Base-by-base conservation (phyloP, 2,797 vertebrate species). In the Sarcoramphus papa region DNA sequence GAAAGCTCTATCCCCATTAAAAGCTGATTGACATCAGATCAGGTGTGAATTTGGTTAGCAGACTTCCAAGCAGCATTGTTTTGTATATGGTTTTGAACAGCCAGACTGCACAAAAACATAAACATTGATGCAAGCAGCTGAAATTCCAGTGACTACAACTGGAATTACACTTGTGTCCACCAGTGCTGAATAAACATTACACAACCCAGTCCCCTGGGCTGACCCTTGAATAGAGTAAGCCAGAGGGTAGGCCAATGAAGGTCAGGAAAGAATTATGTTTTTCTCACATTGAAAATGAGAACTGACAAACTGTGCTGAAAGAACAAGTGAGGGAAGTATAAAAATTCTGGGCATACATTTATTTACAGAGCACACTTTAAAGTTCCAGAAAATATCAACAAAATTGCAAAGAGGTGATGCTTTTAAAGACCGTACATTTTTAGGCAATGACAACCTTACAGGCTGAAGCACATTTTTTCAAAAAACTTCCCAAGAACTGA, bases 351-450 rank as follows among this genome's bases (percentile, higher is more conserved):
- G 92, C 68, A 69, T 78, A 90, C 6, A 77, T 78, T 80, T 78
- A 91, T 94, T 95, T 95, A 95, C 77, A 93, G 92, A 96, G 94
- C 95, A 97, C 96, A 96, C 91, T 92, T 96, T 40, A 48, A 93
- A 92, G 59, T 82, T 95, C 40, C 59, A 90, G 85, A 78, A 94
- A 93, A 59, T 67, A 93, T 37, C 88, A 95, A 84, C 73, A 69
- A 64, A 95, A 82, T 85, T 93, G 54, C 24, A 62, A 82, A 74
- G 68, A 88, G 83, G 77, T 93, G 75, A 85, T 88, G 47, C 13
- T 85, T 93, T 75, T 65, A 85, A 88, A 88, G 33, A 69, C 7
- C 2, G 3, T 11, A 86, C 35, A 51, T 69, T 96, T 91, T 74
- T 53, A 77, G 75, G 79, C 69, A 91, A 63, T 33, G 35, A 74